These are phyloP conservation scores for Rhizoglyphus robini DNA, from an alignment of 1,140 invertebrate species.

Conservation along the genomic window DNA sequence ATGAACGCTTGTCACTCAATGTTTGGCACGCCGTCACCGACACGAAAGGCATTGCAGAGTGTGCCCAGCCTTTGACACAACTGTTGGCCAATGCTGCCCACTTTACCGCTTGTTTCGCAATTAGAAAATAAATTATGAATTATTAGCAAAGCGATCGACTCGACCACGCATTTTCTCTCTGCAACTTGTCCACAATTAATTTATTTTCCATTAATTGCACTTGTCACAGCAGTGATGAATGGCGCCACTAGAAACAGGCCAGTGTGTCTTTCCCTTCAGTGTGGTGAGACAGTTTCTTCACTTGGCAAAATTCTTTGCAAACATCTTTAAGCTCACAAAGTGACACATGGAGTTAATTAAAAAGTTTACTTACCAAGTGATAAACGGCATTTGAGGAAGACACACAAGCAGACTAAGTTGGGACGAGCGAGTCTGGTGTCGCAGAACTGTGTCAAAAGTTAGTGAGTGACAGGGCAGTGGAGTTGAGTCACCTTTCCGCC, in stretches of 20 bases:
- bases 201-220: slow-evolving; percentile 4
- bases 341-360: background rate
- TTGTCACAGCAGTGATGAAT: too few species aligned
- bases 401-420: too few species aligned
- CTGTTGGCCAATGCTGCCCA: background rate
- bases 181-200: background rate
- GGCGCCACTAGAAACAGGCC: background rate
- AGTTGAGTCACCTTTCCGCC: background rate
- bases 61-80: background rate
- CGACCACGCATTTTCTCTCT: background rate
- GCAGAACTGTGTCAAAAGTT: too few species aligned
- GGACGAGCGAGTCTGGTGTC: too few species aligned
- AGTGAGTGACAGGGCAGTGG: too few species aligned
- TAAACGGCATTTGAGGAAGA: too few species aligned
- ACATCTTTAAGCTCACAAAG: too few species aligned
- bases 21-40: too few species aligned
- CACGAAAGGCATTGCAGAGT: background rate
- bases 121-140: background rate
- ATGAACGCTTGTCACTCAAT: slow-evolving; percentile 12
- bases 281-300: too few species aligned
- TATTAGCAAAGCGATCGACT: background rate
- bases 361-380: background rate
- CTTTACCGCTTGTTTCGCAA: background rate
- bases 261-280: background rate
- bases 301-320: too few species aligned